A percentile compares a stretch with the other conserved stretches of the same genome.
Evolutionary conservation across 2,888 invertebrate genomes (phyloP).

Genomic region (Drosophila ustulata): DNA sequence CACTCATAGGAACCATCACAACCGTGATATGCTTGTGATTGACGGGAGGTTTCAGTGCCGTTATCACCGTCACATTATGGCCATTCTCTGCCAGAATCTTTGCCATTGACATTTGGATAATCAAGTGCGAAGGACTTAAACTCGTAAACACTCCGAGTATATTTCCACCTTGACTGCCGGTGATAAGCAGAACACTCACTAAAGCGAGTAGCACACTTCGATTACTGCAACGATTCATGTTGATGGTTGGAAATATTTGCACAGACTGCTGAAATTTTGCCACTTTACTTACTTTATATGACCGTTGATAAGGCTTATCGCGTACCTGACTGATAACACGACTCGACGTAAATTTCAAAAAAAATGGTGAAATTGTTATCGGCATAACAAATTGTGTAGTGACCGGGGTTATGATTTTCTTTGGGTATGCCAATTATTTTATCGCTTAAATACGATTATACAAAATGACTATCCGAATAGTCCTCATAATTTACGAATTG

Average conservation of each 20-base stretch:
- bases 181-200: slow-evolving; percentile 16
- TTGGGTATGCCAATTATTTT: background rate
- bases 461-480: too few relatives aligned
- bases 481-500: too few relatives aligned
- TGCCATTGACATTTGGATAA: slow-evolving; percentile 78
- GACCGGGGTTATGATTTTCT: slow-evolving; percentile 19
- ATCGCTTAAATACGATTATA: too few relatives aligned
- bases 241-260: background rate
- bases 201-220: slow-evolving; percentile 14
- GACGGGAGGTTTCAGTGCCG: slow-evolving; percentile 65
- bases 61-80: slow-evolving; percentile 82
- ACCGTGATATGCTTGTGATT: slow-evolving; percentile 61
- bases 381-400: background rate
- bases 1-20: slow-evolving; percentile 59
- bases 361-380: slow-evolving; percentile 24
- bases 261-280: background rate
- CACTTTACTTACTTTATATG: slow-evolving; percentile 9
- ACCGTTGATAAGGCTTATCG: slow-evolving; percentile 15
- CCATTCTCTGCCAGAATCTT: slow-evolving; percentile 78
- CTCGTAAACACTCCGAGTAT: slow-evolving; percentile 82
- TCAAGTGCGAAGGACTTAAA: slow-evolving; percentile 80
- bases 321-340: slow-evolving; percentile 14
- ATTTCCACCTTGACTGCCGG: slow-evolving; percentile 59
- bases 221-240: slow-evolving; percentile 20
- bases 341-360: background rate